Percentiles rank a stretch among this genome's conserved stretches.
Conservation (phyloP, 2,113 vertebrate genomes). For the Arvicanthis niloticus region DNA sequence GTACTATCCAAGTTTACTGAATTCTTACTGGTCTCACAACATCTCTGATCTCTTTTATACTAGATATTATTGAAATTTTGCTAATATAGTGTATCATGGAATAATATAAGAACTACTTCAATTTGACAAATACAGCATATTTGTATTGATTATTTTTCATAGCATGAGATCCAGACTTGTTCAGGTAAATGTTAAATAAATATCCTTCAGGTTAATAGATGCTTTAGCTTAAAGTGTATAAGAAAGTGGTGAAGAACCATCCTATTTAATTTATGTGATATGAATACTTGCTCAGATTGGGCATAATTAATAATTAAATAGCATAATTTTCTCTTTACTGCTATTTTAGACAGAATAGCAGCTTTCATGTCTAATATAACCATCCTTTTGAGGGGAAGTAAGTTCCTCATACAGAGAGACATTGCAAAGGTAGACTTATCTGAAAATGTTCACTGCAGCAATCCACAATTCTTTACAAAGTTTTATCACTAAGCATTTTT, state of each 20-base stretch:
- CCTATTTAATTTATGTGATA: not conserved
- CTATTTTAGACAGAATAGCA: slow-evolving; percentile 40
- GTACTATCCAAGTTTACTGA: not conserved
- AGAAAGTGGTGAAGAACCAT: not conserved
- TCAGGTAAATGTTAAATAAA: slow-evolving; percentile 3
- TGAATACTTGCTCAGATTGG: slow-evolving; percentile 1
- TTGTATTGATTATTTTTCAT: not conserved
- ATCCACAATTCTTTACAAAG: slow-evolving; percentile 51
- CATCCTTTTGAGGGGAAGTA: not conserved
- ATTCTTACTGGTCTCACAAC: not conserved
- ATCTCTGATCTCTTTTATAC: not conserved
- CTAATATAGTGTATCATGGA: not conserved
- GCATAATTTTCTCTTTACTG: slow-evolving; percentile 45
- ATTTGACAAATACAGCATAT: not conserved
- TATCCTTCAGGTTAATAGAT: not conserved
- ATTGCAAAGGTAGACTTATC: slow-evolving; percentile 58
- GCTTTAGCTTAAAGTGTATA: not conserved
- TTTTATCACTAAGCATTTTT: slow-evolving; percentile 69
- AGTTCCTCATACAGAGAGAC: slow-evolving; percentile 60
- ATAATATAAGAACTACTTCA: not conserved
- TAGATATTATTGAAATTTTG: not conserved
- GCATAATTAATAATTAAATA: slow-evolving; percentile 64
- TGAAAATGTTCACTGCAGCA: slow-evolving; percentile 60
- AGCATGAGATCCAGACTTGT: not conserved
- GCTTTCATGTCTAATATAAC: slow-evolving; percentile 38